These are phyloP conservation scores for Peucedramus taeniatus DNA, from an alignment of 2,113 vertebrate species.

Conservation along the genomic window DNA sequence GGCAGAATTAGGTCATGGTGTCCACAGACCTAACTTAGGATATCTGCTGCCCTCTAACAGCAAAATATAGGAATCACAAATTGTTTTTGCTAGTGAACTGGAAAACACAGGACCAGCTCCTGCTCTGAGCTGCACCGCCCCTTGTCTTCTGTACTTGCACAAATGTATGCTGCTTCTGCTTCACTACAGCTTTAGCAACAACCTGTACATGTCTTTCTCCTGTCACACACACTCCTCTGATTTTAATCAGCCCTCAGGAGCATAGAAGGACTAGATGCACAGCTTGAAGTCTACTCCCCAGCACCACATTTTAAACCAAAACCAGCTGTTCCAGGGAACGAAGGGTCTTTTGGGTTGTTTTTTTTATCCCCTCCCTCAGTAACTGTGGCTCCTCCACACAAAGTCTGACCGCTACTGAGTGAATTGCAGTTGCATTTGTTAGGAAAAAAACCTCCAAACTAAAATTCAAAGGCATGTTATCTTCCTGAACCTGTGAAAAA, in stretches of 20 bases:
- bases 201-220: neutral
- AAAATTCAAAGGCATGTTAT: neutral
- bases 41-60: constrained; percentile 58
- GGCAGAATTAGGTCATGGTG: neutral
- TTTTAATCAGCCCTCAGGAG: neutral
- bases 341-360: neutral
- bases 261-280: neutral
- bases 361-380: neutral
- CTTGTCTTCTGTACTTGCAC: neutral
- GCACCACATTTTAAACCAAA: neutral
- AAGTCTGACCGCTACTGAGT: neutral
- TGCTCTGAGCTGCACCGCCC: neutral
- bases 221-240: neutral
- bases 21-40: neutral
- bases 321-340: neutral
- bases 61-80: neutral
- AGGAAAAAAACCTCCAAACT: neutral
- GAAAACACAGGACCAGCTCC: neutral
- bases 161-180: rapidly evolving
- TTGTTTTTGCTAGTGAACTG: rapidly evolving
- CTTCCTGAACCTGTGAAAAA: neutral
- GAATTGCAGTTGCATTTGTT: neutral
- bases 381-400: neutral
- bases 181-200: rapidly evolving
- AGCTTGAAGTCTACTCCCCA: neutral